Conservation (phyloP, 1,140 invertebrate genomes). For the Solenopsis invicta region DNA sequence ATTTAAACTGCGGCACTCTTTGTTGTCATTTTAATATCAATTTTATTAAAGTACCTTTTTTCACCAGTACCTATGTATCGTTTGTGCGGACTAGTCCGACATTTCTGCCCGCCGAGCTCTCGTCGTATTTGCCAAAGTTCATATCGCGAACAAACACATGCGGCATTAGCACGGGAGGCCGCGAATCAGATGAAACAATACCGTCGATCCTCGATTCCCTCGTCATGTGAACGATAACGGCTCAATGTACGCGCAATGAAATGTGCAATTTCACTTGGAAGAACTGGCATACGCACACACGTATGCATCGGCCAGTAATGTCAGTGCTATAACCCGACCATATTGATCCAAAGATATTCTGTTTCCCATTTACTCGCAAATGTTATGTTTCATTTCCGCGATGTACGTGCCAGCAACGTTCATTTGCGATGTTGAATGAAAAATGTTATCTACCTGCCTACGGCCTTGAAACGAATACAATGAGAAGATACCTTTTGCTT, state of each 20-base stretch:
- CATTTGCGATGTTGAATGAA: not conserved
- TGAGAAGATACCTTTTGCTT: not conserved
- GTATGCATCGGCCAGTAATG: not conserved
- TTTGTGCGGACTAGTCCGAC: not conserved
- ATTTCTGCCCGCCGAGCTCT: slow-evolving; percentile 11
- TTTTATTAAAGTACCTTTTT: slow-evolving; percentile 18
- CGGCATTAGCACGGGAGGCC: not conserved
- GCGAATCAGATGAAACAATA: slow-evolving; percentile 43
- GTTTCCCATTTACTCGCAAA: slow-evolving; percentile 24
- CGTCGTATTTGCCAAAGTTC: slow-evolving; percentile 34
- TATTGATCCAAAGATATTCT: slow-evolving; percentile 39
- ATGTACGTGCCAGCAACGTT: not conserved
- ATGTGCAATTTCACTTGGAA: slow-evolving; percentile 40
- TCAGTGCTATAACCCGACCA: slow-evolving; percentile 24
- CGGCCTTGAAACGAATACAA: slow-evolving; percentile 9
- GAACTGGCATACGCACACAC: slow-evolving; percentile 3
- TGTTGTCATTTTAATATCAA: slow-evolving; percentile 10
- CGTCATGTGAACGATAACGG: slow-evolving; percentile 7
- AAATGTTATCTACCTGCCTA: not conserved
- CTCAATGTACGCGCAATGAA: slow-evolving; percentile 7
- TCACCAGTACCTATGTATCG: not conserved
- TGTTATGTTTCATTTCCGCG: slow-evolving; percentile 25
- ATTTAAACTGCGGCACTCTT: slow-evolving; percentile 21
- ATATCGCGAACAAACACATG: slow-evolving; percentile 40
- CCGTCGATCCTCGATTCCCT: slow-evolving; percentile 12